Evolutionary conservation across 1,140 invertebrate genomes (phyloP).

Genomic region (Colletes latitarsis): DNA sequence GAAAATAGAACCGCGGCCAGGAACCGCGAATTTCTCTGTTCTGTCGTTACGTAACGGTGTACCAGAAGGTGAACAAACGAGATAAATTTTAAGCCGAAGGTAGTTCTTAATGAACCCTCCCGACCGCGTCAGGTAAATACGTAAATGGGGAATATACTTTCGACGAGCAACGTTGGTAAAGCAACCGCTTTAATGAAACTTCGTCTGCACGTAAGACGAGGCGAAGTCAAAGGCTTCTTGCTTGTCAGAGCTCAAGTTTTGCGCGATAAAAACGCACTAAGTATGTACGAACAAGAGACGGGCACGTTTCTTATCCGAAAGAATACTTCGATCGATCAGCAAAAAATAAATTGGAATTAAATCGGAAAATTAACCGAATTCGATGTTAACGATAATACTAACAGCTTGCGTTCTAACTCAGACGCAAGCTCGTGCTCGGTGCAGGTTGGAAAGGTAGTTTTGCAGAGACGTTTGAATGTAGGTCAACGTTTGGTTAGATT

Average conservation of each 20-base stretch:
- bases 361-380: too few species aligned
- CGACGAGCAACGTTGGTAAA: neutral
- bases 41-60: neutral
- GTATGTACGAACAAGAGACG: neutral
- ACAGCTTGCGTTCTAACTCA: too few species aligned
- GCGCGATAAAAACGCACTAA: neutral
- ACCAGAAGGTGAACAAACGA: neutral
- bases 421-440: too few species aligned
- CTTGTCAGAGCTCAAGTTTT: too few species aligned
- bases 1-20: conserved; percentile 4
- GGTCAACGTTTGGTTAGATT: too few species aligned
- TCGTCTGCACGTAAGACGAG: too few species aligned
- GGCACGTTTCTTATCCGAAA: too few species aligned
- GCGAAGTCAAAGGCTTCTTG: neutral
- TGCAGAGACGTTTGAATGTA: too few species aligned
- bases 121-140: conserved; percentile 32
- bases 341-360: too few species aligned
- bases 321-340: too few species aligned
- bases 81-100: neutral
- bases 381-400: too few species aligned
- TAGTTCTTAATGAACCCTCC: neutral
- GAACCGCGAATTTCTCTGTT: conserved; percentile 4
- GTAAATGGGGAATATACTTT: conserved; percentile 17
- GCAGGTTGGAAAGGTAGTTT: too few species aligned
- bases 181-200: neutral